These are phyloP conservation scores for Melolontha melolontha DNA, from an alignment of 2,888 invertebrate species.

Conservation along the genomic window DNA sequence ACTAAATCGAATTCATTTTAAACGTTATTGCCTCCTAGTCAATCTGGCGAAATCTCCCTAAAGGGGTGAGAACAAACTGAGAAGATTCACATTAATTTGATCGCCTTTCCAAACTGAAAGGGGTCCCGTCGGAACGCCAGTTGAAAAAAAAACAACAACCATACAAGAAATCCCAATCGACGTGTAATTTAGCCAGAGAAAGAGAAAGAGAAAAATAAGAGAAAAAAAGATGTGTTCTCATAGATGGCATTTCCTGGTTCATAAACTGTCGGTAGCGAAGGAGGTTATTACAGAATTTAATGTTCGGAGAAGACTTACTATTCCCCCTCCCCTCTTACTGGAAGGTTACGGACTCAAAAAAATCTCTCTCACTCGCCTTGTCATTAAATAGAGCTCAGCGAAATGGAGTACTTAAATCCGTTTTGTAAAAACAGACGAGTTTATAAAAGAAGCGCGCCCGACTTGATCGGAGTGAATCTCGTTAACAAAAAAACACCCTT, in stretches of 20 bases:
- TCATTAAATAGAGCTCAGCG: slow-evolving; percentile 51
- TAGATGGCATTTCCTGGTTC: slow-evolving; percentile 18
- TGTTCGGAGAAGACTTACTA: slow-evolving; percentile 12
- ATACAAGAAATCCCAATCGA: too few species aligned
- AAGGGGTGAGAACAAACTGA: too few species aligned
- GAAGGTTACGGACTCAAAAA: slow-evolving; percentile 15
- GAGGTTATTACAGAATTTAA: slow-evolving; percentile 42
- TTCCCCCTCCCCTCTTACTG: neutral
- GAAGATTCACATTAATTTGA: too few species aligned
- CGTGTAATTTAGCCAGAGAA: too few species aligned
- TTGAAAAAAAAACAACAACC: too few species aligned
- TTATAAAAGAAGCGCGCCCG: slow-evolving; percentile 58
- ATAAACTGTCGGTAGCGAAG: slow-evolving; percentile 33
- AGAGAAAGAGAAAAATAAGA: too few species aligned
- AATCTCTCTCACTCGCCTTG: slow-evolving; percentile 33
- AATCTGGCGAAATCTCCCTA: too few species aligned
- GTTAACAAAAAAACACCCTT: slow-evolving; percentile 65
- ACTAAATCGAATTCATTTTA: too few species aligned
- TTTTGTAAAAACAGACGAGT: slow-evolving; percentile 54
- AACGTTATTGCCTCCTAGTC: too few species aligned
- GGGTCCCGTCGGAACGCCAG: too few species aligned
- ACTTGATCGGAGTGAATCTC: slow-evolving; percentile 62
- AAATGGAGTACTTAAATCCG: slow-evolving; percentile 54
- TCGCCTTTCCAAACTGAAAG: too few species aligned
- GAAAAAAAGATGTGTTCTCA: too few species aligned